These are phyloP conservation scores for Callionymus lyra DNA, from an alignment of 2,113 vertebrate species.

Conservation along the genomic window DNA sequence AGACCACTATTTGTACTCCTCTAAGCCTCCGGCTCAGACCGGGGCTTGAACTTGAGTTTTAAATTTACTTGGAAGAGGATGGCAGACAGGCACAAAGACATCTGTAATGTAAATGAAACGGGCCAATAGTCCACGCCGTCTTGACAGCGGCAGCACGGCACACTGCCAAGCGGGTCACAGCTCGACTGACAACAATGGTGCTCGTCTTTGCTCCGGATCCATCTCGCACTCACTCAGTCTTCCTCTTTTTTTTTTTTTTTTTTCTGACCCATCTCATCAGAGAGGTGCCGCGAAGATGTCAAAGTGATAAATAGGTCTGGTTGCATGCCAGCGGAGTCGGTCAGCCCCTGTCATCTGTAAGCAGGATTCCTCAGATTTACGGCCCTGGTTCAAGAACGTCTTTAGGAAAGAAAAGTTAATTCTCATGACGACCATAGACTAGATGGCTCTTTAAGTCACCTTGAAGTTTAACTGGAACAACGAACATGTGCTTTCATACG, in stretches of 20 bases:
- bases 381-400: not conserved
- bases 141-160: constrained; percentile 20
- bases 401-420: no score
- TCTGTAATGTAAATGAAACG: constrained; percentile 36
- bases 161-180: constrained; percentile 23
- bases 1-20: constrained; percentile 34
- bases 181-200: constrained; percentile 25
- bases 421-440: no score
- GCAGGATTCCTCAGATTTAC: constrained; percentile 16
- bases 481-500: no score
- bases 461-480: no score
- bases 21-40: constrained; percentile 17
- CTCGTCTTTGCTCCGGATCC: constrained; percentile 18
- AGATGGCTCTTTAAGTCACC: no score
- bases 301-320: constrained; percentile 43
- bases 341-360: constrained; percentile 18
- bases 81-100: constrained; percentile 25
- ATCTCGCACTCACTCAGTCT: constrained; percentile 19
- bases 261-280: constrained; percentile 27
- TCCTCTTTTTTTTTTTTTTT: constrained; percentile 27
- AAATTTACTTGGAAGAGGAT: constrained; percentile 32
- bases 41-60: constrained; percentile 33
- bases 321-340: constrained; percentile 27
- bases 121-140: constrained; percentile 23
- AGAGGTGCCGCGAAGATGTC: constrained; percentile 32